A percentile compares a stretch with the other conserved stretches of the same genome.
phyloP scores from a whole-genome alignment of 2,797 vertebrate genomes.

The Sebastolobus alascanus region DNA sequence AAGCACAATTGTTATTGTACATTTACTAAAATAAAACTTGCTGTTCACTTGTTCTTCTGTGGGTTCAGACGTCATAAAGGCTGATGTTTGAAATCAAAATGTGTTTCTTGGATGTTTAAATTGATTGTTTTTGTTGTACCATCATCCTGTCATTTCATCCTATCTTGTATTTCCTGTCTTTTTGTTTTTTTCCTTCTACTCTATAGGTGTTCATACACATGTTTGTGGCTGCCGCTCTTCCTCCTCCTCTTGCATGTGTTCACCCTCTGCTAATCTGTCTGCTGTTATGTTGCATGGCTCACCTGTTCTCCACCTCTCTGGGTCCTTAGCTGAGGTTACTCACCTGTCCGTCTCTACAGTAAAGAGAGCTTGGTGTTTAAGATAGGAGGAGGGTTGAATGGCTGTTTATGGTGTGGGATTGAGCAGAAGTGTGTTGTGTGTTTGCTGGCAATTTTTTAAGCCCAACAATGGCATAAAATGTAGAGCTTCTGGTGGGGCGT shows the following conservation, averaged over 20 bases:
- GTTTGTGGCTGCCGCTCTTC: slow-evolving; percentile 85
- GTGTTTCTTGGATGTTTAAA: slow-evolving; percentile 35
- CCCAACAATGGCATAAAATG: not conserved
- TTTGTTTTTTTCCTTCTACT: slow-evolving; percentile 66
- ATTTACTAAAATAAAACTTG: not conserved
- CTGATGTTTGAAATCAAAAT: slow-evolving; percentile 30
- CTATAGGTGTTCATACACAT: slow-evolving; percentile 84
- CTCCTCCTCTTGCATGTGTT: slow-evolving; percentile 86
- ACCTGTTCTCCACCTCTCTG: slow-evolving; percentile 9
- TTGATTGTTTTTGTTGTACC: slow-evolving; percentile 29
- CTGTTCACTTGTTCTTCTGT: slow-evolving; percentile 44
- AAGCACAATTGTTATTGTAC: not conserved
- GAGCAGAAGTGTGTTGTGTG: not conserved
- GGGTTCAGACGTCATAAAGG: slow-evolving; percentile 33
- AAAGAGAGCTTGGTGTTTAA: slow-evolving; percentile 41
- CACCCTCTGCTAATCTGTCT: slow-evolving; percentile 75
- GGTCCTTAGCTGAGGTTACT: not conserved
- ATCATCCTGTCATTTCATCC: slow-evolving; percentile 65
- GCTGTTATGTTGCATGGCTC: slow-evolving; percentile 42
- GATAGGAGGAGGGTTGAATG: not conserved
- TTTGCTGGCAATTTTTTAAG: slow-evolving; percentile 1
- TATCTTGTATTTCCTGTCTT: slow-evolving; percentile 53
- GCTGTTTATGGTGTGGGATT: slow-evolving; percentile 22
- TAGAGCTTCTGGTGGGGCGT: not conserved
- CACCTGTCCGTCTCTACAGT: not conserved